These are phyloP conservation scores for Hydropotes inermis DNA, from an alignment of 2,113 vertebrate genomes.

Conservation along the genomic window DNA sequence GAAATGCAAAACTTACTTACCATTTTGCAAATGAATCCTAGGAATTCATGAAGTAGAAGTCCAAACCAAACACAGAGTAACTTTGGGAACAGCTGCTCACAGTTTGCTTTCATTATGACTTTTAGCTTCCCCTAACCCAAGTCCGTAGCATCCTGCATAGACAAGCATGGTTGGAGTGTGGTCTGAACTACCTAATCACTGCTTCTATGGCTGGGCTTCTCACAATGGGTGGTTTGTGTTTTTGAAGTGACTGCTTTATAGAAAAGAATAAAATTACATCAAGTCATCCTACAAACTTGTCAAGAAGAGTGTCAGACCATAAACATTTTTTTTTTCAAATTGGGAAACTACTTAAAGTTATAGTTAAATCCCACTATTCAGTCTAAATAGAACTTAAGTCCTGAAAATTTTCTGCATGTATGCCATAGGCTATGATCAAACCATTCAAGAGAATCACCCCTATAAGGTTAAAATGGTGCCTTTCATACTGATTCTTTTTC, in stretches of 20 bases:
- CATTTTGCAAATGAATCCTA: neutral
- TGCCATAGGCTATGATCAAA: neutral
- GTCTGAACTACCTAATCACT: neutral
- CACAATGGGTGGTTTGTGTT: neutral
- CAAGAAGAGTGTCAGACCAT: neutral
- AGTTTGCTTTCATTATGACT: neutral
- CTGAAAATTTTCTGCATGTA: neutral
- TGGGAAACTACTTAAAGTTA: neutral
- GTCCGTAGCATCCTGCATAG: neutral
- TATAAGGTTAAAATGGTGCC: neutral
- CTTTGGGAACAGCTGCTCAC: neutral
- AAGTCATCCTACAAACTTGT: neutral
- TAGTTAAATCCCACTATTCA: neutral
- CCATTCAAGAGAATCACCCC: neutral
- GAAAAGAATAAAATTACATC: neutral
- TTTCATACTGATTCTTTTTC: neutral
- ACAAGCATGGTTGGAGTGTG: fast-evolving
- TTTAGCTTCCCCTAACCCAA: neutral
- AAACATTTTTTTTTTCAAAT: neutral
- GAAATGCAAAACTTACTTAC: constrained; percentile 7
- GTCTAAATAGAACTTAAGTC: neutral
- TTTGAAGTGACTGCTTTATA: neutral
- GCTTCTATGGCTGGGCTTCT: neutral
- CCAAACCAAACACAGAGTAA: neutral
- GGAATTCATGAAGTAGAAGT: neutral